Evolutionary conservation across 2,888 invertebrate species (phyloP), one percentile per base, ranked within the genome.

Genomic region (Pachydiplax longipennis): DNA sequence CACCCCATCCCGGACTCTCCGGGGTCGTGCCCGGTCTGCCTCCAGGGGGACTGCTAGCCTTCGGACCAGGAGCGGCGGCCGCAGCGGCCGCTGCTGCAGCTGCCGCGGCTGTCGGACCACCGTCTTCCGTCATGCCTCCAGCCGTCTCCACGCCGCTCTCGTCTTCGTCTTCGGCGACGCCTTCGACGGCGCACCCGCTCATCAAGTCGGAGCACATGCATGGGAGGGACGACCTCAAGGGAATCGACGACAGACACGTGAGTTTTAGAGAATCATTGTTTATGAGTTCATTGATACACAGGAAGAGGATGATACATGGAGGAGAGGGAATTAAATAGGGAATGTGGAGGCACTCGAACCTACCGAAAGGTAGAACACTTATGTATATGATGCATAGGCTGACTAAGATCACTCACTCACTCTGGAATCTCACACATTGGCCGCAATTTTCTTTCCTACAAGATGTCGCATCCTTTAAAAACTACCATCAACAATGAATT

Each of bases 101-200:
- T 93, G 95, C 91, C 93, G 94, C 93, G 94, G 94, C 48, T 18
- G 87, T 48, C 25, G 53, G 53, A 8, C 87, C 87, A 4, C 48
- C 87, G 15, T 87, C 87, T n/a, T 48, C 83, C 83, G 87, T 65
- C 61, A 87, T 87, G 87, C 92, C 91, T 91, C 92, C 65, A 48
- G 91, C 91, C 35, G 90, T 91, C 15, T 91, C 91, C 13, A 90
- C 91, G 44, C 91, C 91, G 81, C 91, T 91, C 65, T 82, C 82
- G n/a, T 83, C 83, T 1, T 95, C 96, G 92, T 95, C 95, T 92
- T 95, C 95, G 83, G 92, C 94, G 10, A 93, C 95, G 31, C 93
- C 95, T 91, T 94, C 93, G 93, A 95, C 95, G 92, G 94, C 94
- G 93, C 93, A 35, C 93, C 94, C 90, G 95, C 95, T 92, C 95